These are phyloP conservation scores for Athalia circularis DNA, from an alignment of 2,888 invertebrate genomes.

Conservation along the genomic window DNA sequence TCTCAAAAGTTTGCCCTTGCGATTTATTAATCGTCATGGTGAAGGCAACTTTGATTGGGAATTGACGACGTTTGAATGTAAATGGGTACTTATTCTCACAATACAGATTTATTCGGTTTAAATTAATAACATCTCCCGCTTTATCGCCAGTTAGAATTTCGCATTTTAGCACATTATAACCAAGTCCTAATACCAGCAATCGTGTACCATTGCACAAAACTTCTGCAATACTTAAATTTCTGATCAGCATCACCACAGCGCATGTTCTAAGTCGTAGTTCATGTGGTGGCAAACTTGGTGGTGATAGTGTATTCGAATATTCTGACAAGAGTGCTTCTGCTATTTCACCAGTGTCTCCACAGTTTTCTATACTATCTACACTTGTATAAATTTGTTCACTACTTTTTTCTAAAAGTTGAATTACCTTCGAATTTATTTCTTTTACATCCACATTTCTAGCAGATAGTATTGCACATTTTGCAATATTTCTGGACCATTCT, in stretches of 20 bases:
- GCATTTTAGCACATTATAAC: constrained; percentile 43
- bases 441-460: constrained; percentile 27
- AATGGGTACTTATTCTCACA: constrained; percentile 52
- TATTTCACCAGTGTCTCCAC: constrained; percentile 45
- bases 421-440: constrained; percentile 17
- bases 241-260: constrained; percentile 47
- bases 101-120: constrained; percentile 47
- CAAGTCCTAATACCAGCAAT: constrained; percentile 40
- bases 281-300: too few species aligned
- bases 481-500: not conserved
- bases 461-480: constrained; percentile 39
- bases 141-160: constrained; percentile 49
- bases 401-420: not conserved
- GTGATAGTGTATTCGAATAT: constrained; percentile 50
- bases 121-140: constrained; percentile 38
- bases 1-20: too few species aligned
- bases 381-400: not conserved
- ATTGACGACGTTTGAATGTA: constrained; percentile 52
- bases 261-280: too few species aligned
- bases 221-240: constrained; percentile 47
- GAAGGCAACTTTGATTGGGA: too few species aligned
- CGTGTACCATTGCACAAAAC: constrained; percentile 48
- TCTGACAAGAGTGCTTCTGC: constrained; percentile 48
- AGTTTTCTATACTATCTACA: not conserved
- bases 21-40: too few species aligned